phyloP scores from a whole-genome alignment of 2,797 vertebrate genomes.

The Leucoraja ocellata region DNA sequence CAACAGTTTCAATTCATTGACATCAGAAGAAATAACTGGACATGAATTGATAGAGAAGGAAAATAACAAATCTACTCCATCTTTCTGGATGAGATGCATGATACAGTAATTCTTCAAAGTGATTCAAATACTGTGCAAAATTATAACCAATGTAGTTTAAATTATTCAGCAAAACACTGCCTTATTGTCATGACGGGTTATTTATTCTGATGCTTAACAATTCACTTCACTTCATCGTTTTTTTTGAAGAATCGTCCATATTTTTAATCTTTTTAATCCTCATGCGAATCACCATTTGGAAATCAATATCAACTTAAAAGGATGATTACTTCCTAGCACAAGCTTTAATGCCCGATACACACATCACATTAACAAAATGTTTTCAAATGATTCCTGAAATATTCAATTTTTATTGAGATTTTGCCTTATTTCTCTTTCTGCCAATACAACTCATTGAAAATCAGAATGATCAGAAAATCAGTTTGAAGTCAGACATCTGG shows the following conservation, averaged over 20 bases:
- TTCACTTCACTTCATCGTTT: not conserved
- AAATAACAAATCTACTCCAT: not conserved
- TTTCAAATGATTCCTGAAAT: not conserved
- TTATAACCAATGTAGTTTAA: not conserved
- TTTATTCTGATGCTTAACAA: constrained; percentile 8
- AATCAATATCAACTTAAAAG: not conserved
- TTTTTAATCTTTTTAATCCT: not conserved
- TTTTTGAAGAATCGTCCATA: not conserved
- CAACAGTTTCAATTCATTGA: not conserved
- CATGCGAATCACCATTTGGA: not conserved
- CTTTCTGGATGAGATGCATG: constrained; percentile 1
- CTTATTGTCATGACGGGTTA: not conserved
- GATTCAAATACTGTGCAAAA: not conserved
- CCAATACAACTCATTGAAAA: too few relatives aligned
- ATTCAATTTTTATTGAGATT: not conserved
- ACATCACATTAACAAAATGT: not conserved
- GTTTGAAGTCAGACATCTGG: not conserved
- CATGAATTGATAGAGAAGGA: not conserved
- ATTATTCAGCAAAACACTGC: not conserved
- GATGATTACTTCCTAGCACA: not conserved
- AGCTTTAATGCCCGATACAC: not conserved
- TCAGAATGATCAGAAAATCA: not conserved
- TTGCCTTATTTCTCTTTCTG: not conserved
- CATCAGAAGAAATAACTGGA: constrained; percentile 17
- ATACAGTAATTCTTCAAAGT: not conserved